Evolutionary conservation across 2,888 invertebrate species (phyloP), one percentile per base, ranked within the genome.

Genomic region (Merodon equestris): DNA sequence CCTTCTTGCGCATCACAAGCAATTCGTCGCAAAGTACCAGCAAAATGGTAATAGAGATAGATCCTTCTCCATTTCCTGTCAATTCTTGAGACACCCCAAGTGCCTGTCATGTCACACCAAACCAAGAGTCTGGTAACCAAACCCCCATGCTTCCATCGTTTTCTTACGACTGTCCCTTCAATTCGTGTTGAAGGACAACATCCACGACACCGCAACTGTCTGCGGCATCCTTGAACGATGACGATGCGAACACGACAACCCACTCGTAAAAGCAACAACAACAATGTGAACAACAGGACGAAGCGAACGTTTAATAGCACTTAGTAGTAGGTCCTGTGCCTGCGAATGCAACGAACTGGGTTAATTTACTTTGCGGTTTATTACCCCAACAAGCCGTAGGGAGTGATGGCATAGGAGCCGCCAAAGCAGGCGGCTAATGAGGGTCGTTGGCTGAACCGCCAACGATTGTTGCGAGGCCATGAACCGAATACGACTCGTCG

Each of bases 321-420:
- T 64, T 47, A 27, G 27, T 27, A 27, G 27, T 57, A 34, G 56
- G 57, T 72, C 63, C 40, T 57, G 48, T 56, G 56, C 27, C 27
- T 27, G 57, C 63, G 38, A 40, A 45, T 17, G 66, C 73, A 68
- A 19, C 45, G 19, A 66, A 73, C 66, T 58, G 66, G 66, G 66
- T 66, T 73, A 73, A 73, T 73, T 73, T 73, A 73, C 73, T 73
- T 53, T 73, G 73, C 73, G 73, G 73, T 66, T 73, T 73, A 66
- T 73, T 73, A 54, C 66, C 34, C 58, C 58, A 73, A 73, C 64
- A 73, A 64, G 57, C 40, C 53, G 18, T n/a, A 17, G 47, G 36
- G 12, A 64, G 14, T 14, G 15, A 40, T 13, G 19, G 12, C 13
- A 27, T 9, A 60, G 40, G 18, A 9, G 17, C 36, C 47, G 17